Conservation (phyloP, 2,888 invertebrate species). For the Lasioglossum calceatum region DNA sequence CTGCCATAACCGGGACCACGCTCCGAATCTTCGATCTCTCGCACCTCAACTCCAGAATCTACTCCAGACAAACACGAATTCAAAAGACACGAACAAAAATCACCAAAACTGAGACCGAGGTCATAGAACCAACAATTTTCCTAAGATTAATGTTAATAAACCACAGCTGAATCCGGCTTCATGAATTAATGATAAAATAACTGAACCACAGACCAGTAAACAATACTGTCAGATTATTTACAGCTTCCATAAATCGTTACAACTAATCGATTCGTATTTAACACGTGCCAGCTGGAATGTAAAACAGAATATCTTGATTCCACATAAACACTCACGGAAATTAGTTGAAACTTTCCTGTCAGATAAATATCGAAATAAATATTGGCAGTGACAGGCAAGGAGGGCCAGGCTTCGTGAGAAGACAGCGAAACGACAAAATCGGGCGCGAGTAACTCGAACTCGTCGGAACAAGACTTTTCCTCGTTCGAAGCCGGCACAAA, state of each 20-base stretch:
- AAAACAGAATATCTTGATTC: too few species aligned
- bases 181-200: not conserved
- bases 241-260: too few species aligned
- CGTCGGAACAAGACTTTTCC: constrained; percentile 55
- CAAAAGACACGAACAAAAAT: too few species aligned
- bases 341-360: too few species aligned
- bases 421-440: constrained; percentile 24
- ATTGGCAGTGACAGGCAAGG: not conserved
- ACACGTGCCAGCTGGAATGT: too few species aligned
- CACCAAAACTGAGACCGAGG: too few species aligned
- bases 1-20: constrained; percentile 11
- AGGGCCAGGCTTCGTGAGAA: not conserved
- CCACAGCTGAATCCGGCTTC: not conserved
- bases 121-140: not conserved
- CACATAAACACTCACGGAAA: too few species aligned
- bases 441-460: constrained; percentile 1
- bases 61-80: not conserved
- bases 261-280: not conserved
- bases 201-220: not conserved
- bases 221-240: not conserved
- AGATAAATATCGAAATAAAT: not conserved
- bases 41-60: not conserved
- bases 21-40: not conserved
- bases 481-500: constrained; percentile 58
- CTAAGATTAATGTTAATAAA: not conserved